These are phyloP conservation scores for Beris morrisii DNA, from an alignment of 2,888 invertebrate species.

Conservation along the genomic window DNA sequence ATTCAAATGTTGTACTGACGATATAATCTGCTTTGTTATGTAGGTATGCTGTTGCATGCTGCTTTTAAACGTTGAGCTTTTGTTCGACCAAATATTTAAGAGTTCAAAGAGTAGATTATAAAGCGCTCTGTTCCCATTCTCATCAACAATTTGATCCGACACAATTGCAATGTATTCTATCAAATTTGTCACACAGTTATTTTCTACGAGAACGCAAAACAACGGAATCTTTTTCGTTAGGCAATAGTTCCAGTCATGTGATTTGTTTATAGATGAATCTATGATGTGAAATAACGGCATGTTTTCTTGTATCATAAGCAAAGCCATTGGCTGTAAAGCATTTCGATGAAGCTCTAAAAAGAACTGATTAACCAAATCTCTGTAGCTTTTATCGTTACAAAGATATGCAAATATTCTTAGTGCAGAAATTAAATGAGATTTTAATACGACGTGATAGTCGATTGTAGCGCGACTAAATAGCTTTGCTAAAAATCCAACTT, in stretches of 20 bases:
- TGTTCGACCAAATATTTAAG: conserved; percentile 69
- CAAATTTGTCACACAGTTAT: conserved; percentile 62
- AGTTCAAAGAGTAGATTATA: conserved; percentile 60
- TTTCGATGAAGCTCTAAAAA: conserved; percentile 61
- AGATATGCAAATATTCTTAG: conserved; percentile 61
- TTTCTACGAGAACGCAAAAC: conserved; percentile 58
- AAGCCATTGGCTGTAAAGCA: conserved; percentile 62
- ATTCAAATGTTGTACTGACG: conserved; percentile 60
- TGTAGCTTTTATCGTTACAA: conserved; percentile 53
- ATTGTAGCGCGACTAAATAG: conserved; percentile 65
- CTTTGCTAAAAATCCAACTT: conserved; percentile 58
- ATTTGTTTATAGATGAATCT: conserved; percentile 57
- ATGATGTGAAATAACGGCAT: conserved; percentile 56
- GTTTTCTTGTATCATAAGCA: conserved; percentile 61
- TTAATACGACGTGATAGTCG: conserved; percentile 59
- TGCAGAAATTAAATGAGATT: conserved; percentile 59
- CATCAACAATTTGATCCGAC: conserved; percentile 44
- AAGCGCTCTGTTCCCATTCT: conserved; percentile 49
- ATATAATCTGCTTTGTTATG: conserved; percentile 67
- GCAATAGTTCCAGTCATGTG: conserved; percentile 68
- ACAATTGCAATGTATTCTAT: conserved; percentile 62
- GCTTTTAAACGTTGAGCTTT: conserved; percentile 63
- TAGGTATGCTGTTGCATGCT: conserved; percentile 71
- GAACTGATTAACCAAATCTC: conserved; percentile 59
- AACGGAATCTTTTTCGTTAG: conserved; percentile 65